phyloP scores from a whole-genome alignment of 2,888 invertebrate species.

The Drosophila peninsularis region DNA sequence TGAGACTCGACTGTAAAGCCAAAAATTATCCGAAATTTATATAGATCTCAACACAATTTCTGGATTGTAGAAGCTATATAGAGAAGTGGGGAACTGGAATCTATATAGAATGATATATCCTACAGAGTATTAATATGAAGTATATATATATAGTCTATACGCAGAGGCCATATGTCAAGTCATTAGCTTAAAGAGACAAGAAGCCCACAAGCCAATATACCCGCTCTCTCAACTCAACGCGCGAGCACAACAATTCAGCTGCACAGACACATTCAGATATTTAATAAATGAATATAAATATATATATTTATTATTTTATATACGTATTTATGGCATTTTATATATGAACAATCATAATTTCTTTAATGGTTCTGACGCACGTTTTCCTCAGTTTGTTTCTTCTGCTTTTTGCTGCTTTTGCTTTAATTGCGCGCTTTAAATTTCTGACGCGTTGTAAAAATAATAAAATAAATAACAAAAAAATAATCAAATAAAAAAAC shows the following conservation, averaged over 20 bases:
- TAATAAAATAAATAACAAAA: background rate
- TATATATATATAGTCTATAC: background rate
- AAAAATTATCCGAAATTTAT: no score
- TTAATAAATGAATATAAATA: conserved; percentile 4
- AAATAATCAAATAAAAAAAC: conserved; percentile 13
- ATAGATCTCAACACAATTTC: no score
- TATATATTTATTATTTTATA: conserved; percentile 3
- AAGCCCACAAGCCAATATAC: background rate
- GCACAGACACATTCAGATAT: conserved; percentile 14
- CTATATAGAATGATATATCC: no score
- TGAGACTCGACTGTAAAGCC: no score
- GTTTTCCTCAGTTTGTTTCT: conserved; percentile 3
- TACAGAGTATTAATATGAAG: background rate
- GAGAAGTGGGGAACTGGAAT: no score
- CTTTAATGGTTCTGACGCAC: conserved; percentile 56
- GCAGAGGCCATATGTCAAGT: background rate
- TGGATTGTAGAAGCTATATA: no score
- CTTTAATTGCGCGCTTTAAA: conserved; percentile 62
- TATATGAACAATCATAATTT: conserved; percentile 28
- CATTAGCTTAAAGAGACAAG: background rate
- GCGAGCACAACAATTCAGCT: background rate
- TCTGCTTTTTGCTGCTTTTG: background rate
- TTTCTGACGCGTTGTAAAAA: conserved; percentile 60
- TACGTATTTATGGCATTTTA: background rate
- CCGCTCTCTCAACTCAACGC: background rate